These are phyloP conservation scores for Lissonota sp. DNA, from an alignment of 2,888 invertebrate species.

Conservation along the genomic window DNA sequence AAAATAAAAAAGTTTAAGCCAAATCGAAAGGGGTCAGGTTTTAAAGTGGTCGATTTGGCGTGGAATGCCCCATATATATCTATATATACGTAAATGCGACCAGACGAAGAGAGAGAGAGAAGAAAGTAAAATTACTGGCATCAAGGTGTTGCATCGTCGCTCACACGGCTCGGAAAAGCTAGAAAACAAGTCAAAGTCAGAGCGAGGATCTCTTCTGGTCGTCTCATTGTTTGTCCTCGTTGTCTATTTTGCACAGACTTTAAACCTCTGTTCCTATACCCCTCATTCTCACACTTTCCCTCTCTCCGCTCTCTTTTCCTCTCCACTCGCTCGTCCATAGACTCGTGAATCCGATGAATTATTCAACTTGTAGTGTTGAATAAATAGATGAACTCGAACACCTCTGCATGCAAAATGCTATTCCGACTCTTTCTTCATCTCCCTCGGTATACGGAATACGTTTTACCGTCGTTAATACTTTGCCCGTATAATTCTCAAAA, in stretches of 20 bases:
- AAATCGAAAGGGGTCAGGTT: too few species aligned
- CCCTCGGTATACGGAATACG: conserved; percentile 5
- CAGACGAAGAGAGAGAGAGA: conserved; percentile 31
- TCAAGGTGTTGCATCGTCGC: conserved; percentile 45
- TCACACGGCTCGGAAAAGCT: conserved; percentile 35
- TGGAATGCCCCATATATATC: too few species aligned
- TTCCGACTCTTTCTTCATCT: conserved; percentile 1
- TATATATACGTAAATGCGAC: conserved; percentile 24
- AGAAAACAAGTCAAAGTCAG: conserved; percentile 37
- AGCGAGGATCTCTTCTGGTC: conserved; percentile 17
- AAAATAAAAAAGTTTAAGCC: too few species aligned
- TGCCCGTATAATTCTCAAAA: background rate
- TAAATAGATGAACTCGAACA: conserved; percentile 47
- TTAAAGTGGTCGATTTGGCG: too few species aligned
- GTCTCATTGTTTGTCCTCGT: conserved; percentile 53
- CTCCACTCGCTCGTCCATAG: background rate
- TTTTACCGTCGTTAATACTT: conserved; percentile 19
- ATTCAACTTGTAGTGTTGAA: conserved; percentile 58
- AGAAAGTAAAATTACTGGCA: background rate
- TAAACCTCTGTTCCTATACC: conserved; percentile 52
- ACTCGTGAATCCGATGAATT: conserved; percentile 51
- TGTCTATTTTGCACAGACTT: conserved; percentile 53
- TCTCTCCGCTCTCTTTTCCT: too few species aligned
- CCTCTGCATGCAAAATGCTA: background rate
- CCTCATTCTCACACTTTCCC: conserved; percentile 52